Conservation (phyloP, 2,888 invertebrate genomes). For the Dioctria rufipes region DNA sequence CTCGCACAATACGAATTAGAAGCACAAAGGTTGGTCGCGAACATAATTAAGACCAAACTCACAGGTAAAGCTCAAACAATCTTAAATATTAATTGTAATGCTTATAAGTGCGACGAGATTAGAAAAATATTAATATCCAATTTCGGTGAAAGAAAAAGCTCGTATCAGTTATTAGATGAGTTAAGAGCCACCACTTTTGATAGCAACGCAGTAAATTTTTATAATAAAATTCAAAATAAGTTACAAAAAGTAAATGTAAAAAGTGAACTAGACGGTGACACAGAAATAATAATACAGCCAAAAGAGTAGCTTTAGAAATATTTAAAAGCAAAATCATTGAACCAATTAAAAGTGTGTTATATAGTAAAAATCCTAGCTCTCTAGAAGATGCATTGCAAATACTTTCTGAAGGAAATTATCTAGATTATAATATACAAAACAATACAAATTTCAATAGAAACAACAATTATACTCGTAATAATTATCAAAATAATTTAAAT, state of each 20-base stretch:
- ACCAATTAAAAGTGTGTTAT: no score
- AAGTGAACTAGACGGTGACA: not conserved
- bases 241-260: not conserved
- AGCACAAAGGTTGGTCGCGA: no score
- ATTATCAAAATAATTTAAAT: no score
- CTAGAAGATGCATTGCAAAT: constrained; percentile 1
- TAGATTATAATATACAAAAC: not conserved
- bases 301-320: not conserved
- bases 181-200: not conserved
- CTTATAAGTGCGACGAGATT: no score
- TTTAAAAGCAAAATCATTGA: not conserved
- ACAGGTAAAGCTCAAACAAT: no score
- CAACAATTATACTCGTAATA: not conserved
- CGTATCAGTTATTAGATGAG: no score
- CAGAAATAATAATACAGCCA: not conserved
- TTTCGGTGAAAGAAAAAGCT: no score
- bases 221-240: not conserved
- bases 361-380: not conserved
- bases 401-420: no score
- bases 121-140: not conserved
- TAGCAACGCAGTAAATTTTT: not conserved
- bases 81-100: no score
- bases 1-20: no score
- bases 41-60: no score
- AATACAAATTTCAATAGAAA: not conserved